Evolutionary conservation across 2,888 invertebrate genomes (phyloP).

Genomic region (Zele albiditarsus): DNA sequence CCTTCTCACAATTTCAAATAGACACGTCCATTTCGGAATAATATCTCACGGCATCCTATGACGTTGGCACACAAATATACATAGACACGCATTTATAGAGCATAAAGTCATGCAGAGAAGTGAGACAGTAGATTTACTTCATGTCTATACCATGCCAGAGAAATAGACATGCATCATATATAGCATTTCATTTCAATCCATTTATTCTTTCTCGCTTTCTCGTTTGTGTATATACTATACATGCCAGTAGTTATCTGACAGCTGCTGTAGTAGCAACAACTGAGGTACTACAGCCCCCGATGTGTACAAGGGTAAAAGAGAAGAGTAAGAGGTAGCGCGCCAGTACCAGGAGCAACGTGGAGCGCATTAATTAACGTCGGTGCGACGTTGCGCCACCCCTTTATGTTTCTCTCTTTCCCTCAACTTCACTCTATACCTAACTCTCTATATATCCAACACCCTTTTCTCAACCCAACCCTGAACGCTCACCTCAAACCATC

Average conservation of each 20-base stretch:
- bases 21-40: neutral
- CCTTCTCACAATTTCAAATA: neutral
- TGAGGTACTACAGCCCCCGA: neutral
- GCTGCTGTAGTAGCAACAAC: conserved; percentile 21
- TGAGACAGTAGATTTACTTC: conserved; percentile 9
- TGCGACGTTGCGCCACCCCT: conserved; percentile 51
- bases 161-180: conserved; percentile 7
- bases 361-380: conserved; percentile 62
- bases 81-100: neutral
- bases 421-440: neutral
- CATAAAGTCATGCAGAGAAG: conserved; percentile 13
- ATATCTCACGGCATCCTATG: neutral
- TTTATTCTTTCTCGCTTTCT: conserved; percentile 2
- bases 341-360: conserved; percentile 55
- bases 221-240: neutral
- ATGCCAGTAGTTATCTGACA: conserved; percentile 28
- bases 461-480: conserved; percentile 15
- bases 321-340: conserved; percentile 31
- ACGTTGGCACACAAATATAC: neutral
- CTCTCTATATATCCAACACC: neutral
- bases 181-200: conserved; percentile 7
- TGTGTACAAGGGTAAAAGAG: conserved; percentile 15
- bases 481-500: neutral
- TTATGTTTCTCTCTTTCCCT: conserved; percentile 26
- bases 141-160: neutral